Conservation (phyloP, 1,140 invertebrate species). For the Mactra quadrangularis region DNA sequence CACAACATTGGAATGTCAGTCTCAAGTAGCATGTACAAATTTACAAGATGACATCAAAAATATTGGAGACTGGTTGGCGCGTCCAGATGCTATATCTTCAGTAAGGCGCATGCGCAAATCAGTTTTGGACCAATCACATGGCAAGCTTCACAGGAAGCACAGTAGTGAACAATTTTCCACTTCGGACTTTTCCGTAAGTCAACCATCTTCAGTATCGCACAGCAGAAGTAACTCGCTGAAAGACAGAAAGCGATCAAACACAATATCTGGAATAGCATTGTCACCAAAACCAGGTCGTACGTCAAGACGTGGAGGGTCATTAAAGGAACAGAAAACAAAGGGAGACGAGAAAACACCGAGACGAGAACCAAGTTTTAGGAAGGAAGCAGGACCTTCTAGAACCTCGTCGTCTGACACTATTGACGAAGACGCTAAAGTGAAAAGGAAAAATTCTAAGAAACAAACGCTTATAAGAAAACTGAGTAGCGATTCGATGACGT, state of each 20-base stretch:
- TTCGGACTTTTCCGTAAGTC: not conserved
- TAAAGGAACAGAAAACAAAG: slow-evolving; percentile 38
- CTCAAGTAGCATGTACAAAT: not conserved
- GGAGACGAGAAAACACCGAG: not conserved
- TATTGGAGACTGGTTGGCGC: slow-evolving; percentile 34
- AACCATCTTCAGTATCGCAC: not conserved
- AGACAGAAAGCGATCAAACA: slow-evolving; percentile 23
- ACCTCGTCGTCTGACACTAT: not conserved
- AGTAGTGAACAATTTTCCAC: slow-evolving; percentile 6
- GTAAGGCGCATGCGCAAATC: slow-evolving; percentile 50
- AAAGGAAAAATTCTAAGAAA: slow-evolving; percentile 40
- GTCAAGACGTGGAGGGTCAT: slow-evolving; percentile 21
- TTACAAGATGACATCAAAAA: not conserved
- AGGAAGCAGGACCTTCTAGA: not conserved
- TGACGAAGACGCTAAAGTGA: not conserved
- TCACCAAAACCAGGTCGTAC: not conserved
- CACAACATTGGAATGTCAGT: not conserved
- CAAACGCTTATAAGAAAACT: not conserved
- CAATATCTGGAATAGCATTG: not conserved
- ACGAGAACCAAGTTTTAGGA: not conserved
- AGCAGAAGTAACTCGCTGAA: slow-evolving; percentile 49
- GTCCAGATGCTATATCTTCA: slow-evolving; percentile 51
- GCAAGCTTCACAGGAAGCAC: slow-evolving; percentile 6
- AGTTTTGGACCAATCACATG: slow-evolving; percentile 26
- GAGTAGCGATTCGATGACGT: slow-evolving; percentile 9